Base-by-base conservation (phyloP, 2,888 invertebrate species). In the Pteria penguin region DNA sequence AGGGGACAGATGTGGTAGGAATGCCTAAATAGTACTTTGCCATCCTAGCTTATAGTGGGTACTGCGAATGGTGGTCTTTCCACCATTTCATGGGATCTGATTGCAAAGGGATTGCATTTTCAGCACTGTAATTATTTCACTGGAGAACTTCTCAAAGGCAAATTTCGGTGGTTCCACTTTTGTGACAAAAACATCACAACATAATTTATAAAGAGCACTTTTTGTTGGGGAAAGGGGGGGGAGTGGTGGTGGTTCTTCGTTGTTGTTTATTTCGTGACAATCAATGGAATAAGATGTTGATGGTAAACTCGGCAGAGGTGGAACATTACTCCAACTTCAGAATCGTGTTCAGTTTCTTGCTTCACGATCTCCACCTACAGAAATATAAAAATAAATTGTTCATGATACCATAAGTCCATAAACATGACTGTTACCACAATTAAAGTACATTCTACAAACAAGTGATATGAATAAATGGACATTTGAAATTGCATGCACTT, bases 11-110 rank as follows among this genome's bases (percentile, higher is more conserved):
- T 26, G 67, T 67, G 14, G 55, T 55, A n/a, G 55, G 29, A 22
- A 55, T 55, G 5, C 67, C 54, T 33, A 66, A 4, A 24, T 45
- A 24, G 0, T 66, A 45, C 45, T 66, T 31, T 14, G 45, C 66
- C 67, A 67, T 67, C 22, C 32, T 67, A 14, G 67, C 31, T 0
- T 54, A 55, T 8, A 55, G 4, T 29, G 67, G 67, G n/a, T 55
- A 55, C 5, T 22, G 27, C 18, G 55, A 26, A n/a, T 27, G n/a
- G 32, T 54, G 31, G 18, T 18, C 55, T 52, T 55, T 67, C 67
- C 67, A 67, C 55, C 67, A 67, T n/a, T 45, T 8, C 54, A 67
- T 26, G 3, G 67, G 67, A 54, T 67, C 55, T 26, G 27, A 33
- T 5, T 67, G 55, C 4, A 67, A 29, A 27, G 52, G 14, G 27